Evolutionary conservation across 2,888 invertebrate genomes (phyloP), one percentile per base, ranked within the genome.

Genomic region (Bedellia somnulentella): DNA sequence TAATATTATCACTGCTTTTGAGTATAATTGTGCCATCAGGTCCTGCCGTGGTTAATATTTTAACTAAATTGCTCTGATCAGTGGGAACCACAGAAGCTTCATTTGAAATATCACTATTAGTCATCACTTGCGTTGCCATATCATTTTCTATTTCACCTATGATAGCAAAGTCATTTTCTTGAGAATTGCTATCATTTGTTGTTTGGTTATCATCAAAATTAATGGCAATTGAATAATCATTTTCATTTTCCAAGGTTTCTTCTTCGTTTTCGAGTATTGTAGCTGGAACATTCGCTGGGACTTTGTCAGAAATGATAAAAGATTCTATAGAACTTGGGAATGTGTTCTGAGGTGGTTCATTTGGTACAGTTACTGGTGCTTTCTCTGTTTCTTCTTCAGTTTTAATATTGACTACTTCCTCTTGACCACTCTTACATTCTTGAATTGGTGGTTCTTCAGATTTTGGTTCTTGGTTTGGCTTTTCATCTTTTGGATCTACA

Each of bases 221-320:
- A 53, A 64, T 58, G 4, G 31, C 40, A 28, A 3, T 52, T 43
- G 35, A 39, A 46, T 10, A 58, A 37, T 46, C 48, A 24, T 47
- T 39, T n/a, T 58, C 58, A 37, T 46, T 49, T 22, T 58, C 62
- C 21, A 61, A 59, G 31, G 48, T 44, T 10, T 57, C 61, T 37
- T 70, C 70, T 39, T 73, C 68, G 47, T 71, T 68, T 45, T 70
- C 67, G 3, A 75, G 42, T 15, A 76, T 76, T 11, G 73, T 67
- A 14, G 60, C 68, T 5, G 73, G 73, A n/a, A 75, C 71, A 43
- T 57, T 67, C 1, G 46, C 44, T 3, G 71, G 49, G 1, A 73
- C 54, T 47, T 52, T 57, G 31, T 64, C 56, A 3, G 61, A 49
- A 23, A 68, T 50, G 2, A 73, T 42, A 33, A 60, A 75, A 4